These are phyloP conservation scores for Apotomis turbidana DNA, from an alignment of 2,888 invertebrate genomes.

Conservation along the genomic window DNA sequence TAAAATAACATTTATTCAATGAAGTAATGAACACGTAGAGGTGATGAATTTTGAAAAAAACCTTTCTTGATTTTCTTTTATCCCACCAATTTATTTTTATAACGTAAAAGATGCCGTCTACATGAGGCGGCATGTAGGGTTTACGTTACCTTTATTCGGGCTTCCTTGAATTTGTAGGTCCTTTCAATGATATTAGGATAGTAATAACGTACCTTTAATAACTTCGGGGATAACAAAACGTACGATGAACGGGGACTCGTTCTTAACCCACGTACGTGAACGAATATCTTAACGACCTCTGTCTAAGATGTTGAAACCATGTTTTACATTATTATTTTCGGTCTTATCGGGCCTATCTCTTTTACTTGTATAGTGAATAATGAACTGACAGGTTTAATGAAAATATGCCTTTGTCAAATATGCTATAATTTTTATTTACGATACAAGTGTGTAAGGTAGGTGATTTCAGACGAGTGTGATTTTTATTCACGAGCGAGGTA, in stretches of 20 bases:
- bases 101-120: not conserved
- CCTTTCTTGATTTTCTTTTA: no score
- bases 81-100: no score
- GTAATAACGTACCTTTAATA: constrained; percentile 16
- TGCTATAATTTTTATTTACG: no score
- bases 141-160: constrained; percentile 9
- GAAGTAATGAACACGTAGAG: no score
- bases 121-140: not conserved
- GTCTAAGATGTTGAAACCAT: not conserved
- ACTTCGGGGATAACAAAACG: constrained; percentile 7
- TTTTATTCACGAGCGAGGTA: no score
- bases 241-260: not conserved
- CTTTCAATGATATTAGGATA: constrained; percentile 10
- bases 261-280: not conserved
- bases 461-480: no score
- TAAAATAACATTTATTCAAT: no score
- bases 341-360: not conserved
- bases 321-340: not conserved
- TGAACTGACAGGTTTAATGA: no score
- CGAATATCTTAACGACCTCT: not conserved
- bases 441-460: no score
- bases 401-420: no score
- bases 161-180: constrained; percentile 17
- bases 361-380: not conserved
- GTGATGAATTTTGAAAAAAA: no score